Evolutionary conservation across 2,888 invertebrate species (phyloP), one percentile per base, ranked within the genome.

Genomic region (Selenia dentaria): DNA sequence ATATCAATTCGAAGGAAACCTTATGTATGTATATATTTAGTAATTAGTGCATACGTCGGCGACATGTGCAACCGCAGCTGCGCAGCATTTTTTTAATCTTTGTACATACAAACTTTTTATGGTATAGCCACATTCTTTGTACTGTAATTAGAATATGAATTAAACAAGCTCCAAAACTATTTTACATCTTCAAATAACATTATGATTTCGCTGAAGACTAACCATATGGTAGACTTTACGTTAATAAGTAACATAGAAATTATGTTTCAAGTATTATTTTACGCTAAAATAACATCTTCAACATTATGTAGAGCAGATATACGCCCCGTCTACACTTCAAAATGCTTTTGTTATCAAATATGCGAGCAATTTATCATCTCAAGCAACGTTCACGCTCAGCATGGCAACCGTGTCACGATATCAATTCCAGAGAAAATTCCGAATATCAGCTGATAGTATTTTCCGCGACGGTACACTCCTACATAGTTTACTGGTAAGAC

Each of bases 381-480:
- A 42, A 43, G 39, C 41, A 29, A 42, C 51, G 46, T 37, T 48
- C 47, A 47, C 47, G 64, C 67, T 62, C 64, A 58, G 45, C 52
- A 55, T 41, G 36, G 47, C 41, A 48, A 48, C 41, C 41, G 41
- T 48, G 47, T 48, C 47, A 62, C 62, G 57, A 58, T 59, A 64
- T 62, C 55, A 65, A 56, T 48, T 48, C 41, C 28, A 27, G 28
- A 37, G 62, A 64, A 67, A 66, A 67, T 67, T 47, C 46, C 39
- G 29, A 48, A 50, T 51, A 59, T 58, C 62, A 61, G 57, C 66
- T 67, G 66, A 75, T 74, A 71, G 70, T 70, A 70, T 79, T 76
- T 75, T 76, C 73, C 72, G 71, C 70, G 61, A 60, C 67, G 67
- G 65, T 74, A 68, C 67, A 67, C 61, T 60, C 59, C 59, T 66